Base-by-base conservation (phyloP, 2,888 invertebrate species). In the Drosophila hamatofila region DNA sequence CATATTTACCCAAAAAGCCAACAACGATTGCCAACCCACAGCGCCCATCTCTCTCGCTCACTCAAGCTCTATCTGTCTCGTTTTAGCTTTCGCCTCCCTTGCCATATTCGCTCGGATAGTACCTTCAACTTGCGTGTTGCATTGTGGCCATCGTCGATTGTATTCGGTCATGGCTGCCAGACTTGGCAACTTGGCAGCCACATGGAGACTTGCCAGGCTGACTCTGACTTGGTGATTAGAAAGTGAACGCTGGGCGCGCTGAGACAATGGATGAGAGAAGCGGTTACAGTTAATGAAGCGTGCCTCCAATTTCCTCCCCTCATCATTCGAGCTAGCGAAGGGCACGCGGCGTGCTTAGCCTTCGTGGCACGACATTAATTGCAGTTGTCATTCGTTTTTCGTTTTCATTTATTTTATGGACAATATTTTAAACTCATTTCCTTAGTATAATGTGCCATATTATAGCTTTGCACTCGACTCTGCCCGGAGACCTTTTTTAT, bases 131-230 rank as follows among this genome's bases (percentile, higher is more conserved):
- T 83, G 83, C 86, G 80, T 79, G 79, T 70, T 67, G n/a, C 72
- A 71, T 67, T 81, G 76, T 60, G 70, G 79, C 83, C 72, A 72
- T 83, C 79, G 83, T 65, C 71, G 75, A 78, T 75, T 86, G 79
- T 86, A 83, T 77, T 86, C 83, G 86, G 81, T 83, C 83, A 83
- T 83, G 86, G 83, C 81, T 86, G 77, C 77, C 76, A 67, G 37
- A 42, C 66, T 66, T 69, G 54, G 48, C 73, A 58, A 37, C 69
- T 67, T 60, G 59, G 51, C 54, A 44, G 65, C 54, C 72, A 55
- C 30, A 39, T 37, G 65, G 30, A 39, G 49, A n/a, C n/a, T n/a
- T n/a, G 54, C 46, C 54, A 54, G n/a, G 48, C 18, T 37, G 60
- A 30, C n/a, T 46, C 18, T 33, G 57, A 44, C 51, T 64, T 70